phyloP scores from a whole-genome alignment of 1,140 invertebrate species.

The Cotesia vestalis region DNA sequence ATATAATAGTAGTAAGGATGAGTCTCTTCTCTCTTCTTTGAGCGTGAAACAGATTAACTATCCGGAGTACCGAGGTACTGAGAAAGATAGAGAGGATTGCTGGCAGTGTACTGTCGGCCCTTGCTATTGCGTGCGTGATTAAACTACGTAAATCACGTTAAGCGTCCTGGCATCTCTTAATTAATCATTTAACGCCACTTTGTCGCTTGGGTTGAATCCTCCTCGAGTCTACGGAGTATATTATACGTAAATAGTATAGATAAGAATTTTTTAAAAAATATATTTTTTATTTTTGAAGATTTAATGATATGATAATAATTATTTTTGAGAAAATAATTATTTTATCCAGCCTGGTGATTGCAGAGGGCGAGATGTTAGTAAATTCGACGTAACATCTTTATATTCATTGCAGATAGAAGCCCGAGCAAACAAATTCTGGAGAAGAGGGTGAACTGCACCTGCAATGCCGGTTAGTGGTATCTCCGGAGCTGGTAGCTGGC shows the following conservation, averaged over 20 bases:
- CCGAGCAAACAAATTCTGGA: too few relatives aligned
- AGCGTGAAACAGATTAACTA: too few relatives aligned
- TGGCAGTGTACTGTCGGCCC: background rate
- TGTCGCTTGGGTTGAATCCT: slow-evolving; percentile 32
- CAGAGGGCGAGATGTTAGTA: background rate
- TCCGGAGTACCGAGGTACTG: background rate
- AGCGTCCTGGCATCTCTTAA: slow-evolving; percentile 32
- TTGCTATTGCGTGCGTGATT: slow-evolving; percentile 38
- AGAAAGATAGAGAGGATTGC: slow-evolving; percentile 21
- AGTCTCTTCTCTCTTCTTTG: too few relatives aligned
- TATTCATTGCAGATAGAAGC: background rate
- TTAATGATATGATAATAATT: too few relatives aligned
- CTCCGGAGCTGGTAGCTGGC: slow-evolving; percentile 21
- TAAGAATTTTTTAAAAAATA: background rate
- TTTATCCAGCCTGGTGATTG: too few relatives aligned
- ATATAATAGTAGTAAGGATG: background rate
- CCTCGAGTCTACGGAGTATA: background rate
- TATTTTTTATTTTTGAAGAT: too few relatives aligned
- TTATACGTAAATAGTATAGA: too few relatives aligned
- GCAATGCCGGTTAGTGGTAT: background rate
- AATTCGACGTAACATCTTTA: slow-evolving; percentile 33
- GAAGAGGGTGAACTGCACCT: slow-evolving; percentile 18
- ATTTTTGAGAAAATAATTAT: too few relatives aligned
- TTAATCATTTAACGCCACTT: slow-evolving; percentile 45
- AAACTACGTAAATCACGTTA: slow-evolving; percentile 35